phyloP scores from a whole-genome alignment of 2,113 vertebrate genomes.

The Diadophis punctatus region DNA sequence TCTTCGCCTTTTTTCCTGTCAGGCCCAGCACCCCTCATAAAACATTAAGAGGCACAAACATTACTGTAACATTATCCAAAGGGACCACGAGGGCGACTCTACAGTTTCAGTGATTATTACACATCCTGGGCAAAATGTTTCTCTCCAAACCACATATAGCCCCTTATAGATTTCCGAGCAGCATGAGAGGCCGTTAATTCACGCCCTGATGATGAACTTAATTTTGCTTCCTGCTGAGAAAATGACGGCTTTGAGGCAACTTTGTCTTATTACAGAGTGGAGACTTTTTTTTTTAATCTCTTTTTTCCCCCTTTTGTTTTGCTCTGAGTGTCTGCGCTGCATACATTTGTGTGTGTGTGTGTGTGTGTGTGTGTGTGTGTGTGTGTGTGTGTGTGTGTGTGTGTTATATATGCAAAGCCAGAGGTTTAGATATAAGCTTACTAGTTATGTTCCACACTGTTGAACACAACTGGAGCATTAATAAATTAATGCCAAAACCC shows the following conservation, averaged over 20 bases:
- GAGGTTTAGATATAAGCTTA: constrained; percentile 17
- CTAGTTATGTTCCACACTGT: constrained; percentile 1
- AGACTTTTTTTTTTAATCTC: constrained; percentile 16
- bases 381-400: neutral
- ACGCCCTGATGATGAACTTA: constrained; percentile 57
- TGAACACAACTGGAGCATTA: accelerated
- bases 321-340: constrained; percentile 3
- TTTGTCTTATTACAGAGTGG: constrained; percentile 31
- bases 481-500: neutral
- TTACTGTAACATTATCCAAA: constrained; percentile 47
- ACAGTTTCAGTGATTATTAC: constrained; percentile 36
- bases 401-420: neutral
- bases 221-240: constrained; percentile 59
- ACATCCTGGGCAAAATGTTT: constrained; percentile 40
- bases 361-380: neutral
- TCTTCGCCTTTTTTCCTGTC: constrained; percentile 44
- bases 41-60: constrained; percentile 34
- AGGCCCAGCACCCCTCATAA: constrained; percentile 49
- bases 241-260: constrained; percentile 45
- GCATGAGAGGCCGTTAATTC: constrained; percentile 56
- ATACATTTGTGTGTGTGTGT: neutral
- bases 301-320: constrained; percentile 22
- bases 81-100: constrained; percentile 46
- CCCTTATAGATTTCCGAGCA: constrained; percentile 52
- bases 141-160: constrained; percentile 45